phyloP scores from a whole-genome alignment of 2,113 vertebrate genomes.

The Bos indicus region DNA sequence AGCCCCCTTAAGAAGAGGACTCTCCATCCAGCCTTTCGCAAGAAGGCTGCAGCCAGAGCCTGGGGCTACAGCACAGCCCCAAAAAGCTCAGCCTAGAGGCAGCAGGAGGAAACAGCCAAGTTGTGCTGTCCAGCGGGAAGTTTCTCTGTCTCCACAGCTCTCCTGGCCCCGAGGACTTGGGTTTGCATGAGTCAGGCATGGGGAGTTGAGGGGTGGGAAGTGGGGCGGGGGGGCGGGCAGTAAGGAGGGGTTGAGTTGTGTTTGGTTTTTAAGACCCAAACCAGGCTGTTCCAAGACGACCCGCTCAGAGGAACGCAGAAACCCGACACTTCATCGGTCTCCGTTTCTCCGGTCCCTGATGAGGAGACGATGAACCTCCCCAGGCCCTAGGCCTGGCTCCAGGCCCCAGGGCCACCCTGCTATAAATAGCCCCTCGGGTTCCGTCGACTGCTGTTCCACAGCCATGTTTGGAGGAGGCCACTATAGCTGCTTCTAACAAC shows the following conservation, averaged over 20 bases:
- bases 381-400: conserved; percentile 27
- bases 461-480: conserved; percentile 40
- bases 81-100: not conserved
- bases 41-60: not conserved
- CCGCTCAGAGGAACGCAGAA: conserved; percentile 19
- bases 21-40: not conserved
- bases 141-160: not conserved
- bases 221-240: fast-evolving
- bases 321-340: conserved; percentile 64
- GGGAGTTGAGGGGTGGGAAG: not conserved
- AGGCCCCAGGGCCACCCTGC: conserved; percentile 52
- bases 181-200: conserved; percentile 51
- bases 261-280: conserved; percentile 59
- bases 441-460: conserved; percentile 49
- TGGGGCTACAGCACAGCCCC: not conserved
- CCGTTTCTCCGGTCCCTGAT: not conserved
- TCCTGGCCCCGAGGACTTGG: conserved; percentile 26
- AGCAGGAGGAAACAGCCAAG: not conserved
- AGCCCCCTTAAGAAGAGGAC: not conserved
- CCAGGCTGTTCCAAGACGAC: conserved; percentile 32
- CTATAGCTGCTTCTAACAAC: conserved; percentile 43
- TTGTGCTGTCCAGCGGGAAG: not conserved
- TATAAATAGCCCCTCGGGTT: conserved; percentile 59
- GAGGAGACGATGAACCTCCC: conserved; percentile 52
- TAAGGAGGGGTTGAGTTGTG: not conserved